Base-by-base conservation (phyloP, 2,113 vertebrate species). In the Dipodomys merriami region DNA sequence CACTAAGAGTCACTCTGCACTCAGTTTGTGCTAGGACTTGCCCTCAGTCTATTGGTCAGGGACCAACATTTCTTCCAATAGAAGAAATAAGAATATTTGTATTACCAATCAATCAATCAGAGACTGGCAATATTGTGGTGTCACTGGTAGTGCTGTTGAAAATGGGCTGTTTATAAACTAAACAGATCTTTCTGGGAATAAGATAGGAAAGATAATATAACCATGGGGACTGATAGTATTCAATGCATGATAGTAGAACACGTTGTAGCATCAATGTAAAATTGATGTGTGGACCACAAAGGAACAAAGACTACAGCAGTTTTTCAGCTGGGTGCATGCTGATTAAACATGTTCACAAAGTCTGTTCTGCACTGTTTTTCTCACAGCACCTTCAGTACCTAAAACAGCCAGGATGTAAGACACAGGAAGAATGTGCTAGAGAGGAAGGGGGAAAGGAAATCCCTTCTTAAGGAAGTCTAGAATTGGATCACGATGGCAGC, bases 141-240 rank as follows among this genome's bases (percentile, higher is more conserved):
- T 87, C 76, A 27, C 15, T 29, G 57, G 62, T 60, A 44, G 6
- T 18, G 9, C 22, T 69, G 18, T 91, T 67, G 94, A 60, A 91
- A 86, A 76, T 19, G 49, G 44, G 82, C 19, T 82, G 16, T 80
- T 94, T 57, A 76, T 79, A 80, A 83, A 88, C 94, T 86, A 83
- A 86, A 67, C 44, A 77, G 39, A 78, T 46, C 73, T 78, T 91
- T 73, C 73, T 91, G 60, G 44, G 92, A 96, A 96, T 88, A 94
- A 94, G 91, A 95, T 95, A 86, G 84, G 35, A 95, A 89, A 84
- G 87, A n/a, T 72, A 64, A 76, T 57, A 86, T 90, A 97, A 83
- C 78, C 87, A 57, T 95, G 91, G 78, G 96, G 89, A 20, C 35
- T 83, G 15, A 82, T 71, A 53, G 65, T 92, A 57, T 88, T 76